A percentile compares a stretch with the other conserved stretches of the same genome.
Evolutionary conservation across 2,113 vertebrate genomes (phyloP).

Genomic region (Poeciliopsis turrubarensis): DNA sequence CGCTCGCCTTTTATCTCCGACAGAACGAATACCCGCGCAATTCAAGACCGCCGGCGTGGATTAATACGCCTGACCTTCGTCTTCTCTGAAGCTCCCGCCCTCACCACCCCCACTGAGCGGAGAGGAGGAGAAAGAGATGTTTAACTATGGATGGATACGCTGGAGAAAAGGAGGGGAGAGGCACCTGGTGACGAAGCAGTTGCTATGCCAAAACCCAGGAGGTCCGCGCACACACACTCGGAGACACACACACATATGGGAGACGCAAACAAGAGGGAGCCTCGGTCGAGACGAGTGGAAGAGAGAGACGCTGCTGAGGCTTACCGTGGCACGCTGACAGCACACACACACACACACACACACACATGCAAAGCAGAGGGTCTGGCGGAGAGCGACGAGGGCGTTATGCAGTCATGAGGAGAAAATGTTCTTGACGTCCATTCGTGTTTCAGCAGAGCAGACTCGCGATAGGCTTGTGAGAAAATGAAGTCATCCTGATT

Average conservation of each 20-base stretch:
- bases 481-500: not conserved
- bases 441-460: constrained; percentile 19
- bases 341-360: constrained; percentile 11
- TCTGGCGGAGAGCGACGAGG: constrained; percentile 36
- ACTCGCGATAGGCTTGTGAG: constrained; percentile 9
- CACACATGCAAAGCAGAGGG: constrained; percentile 16
- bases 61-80: constrained; percentile 60
- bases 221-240: constrained; percentile 4
- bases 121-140: constrained; percentile 26
- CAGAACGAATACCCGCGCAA: constrained; percentile 34
- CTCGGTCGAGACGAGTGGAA: constrained; percentile 23
- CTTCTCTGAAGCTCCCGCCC: constrained; percentile 4
- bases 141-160: constrained; percentile 43
- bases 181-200: constrained; percentile 58
- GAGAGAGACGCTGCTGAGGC: constrained; percentile 53
- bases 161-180: constrained; percentile 30
- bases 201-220: constrained; percentile 67
- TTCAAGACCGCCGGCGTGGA: constrained; percentile 35
- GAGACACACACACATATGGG: not conserved
- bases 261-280: constrained; percentile 48
- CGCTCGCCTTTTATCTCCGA: constrained; percentile 2
- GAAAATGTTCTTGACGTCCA: constrained; percentile 55
- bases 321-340: constrained; percentile 65
- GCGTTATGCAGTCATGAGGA: constrained; percentile 36
- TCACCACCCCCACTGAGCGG: constrained; percentile 6